phyloP scores from a whole-genome alignment of 2,888 invertebrate genomes.

The Pocota personata region DNA sequence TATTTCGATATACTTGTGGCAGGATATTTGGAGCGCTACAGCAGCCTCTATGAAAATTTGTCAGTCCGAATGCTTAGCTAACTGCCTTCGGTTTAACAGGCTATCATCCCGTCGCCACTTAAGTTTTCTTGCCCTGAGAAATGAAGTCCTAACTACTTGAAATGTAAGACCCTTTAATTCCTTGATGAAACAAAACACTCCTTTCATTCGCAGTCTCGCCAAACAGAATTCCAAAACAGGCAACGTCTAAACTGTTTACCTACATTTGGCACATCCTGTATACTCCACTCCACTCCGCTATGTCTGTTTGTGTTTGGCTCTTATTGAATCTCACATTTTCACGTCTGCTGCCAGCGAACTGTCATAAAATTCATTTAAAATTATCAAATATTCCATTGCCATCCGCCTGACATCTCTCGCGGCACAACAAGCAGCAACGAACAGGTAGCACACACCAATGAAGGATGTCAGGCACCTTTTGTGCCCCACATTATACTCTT shows the following conservation, averaged over 20 bases:
- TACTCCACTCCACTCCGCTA: neutral
- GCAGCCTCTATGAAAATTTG: too few relatives aligned
- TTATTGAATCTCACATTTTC: conserved; percentile 69
- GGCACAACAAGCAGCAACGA: conserved; percentile 38
- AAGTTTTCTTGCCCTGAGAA: too few relatives aligned
- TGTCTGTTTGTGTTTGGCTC: conserved; percentile 18
- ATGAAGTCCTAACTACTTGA: too few relatives aligned
- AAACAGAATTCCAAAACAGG: neutral
- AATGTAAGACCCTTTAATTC: too few relatives aligned
- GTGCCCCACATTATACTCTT: conserved; percentile 48
- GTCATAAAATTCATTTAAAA: conserved; percentile 73
- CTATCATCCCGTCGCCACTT: too few relatives aligned
- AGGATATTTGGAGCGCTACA: too few relatives aligned
- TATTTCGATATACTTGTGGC: too few relatives aligned
- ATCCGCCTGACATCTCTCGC: conserved; percentile 60
- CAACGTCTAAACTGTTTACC: conserved; percentile 9
- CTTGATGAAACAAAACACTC: too few relatives aligned
- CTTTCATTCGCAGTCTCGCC: neutral
- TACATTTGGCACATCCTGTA: conserved; percentile 40
- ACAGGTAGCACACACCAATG: conserved; percentile 65
- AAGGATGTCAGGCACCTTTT: conserved; percentile 70
- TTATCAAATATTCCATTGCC: conserved; percentile 72
- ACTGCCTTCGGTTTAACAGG: too few relatives aligned
- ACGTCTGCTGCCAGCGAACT: conserved; percentile 68
- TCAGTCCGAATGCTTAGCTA: too few relatives aligned